These are phyloP conservation scores for Platanista minor DNA, from an alignment of 2,113 vertebrate species.

Conservation along the genomic window DNA sequence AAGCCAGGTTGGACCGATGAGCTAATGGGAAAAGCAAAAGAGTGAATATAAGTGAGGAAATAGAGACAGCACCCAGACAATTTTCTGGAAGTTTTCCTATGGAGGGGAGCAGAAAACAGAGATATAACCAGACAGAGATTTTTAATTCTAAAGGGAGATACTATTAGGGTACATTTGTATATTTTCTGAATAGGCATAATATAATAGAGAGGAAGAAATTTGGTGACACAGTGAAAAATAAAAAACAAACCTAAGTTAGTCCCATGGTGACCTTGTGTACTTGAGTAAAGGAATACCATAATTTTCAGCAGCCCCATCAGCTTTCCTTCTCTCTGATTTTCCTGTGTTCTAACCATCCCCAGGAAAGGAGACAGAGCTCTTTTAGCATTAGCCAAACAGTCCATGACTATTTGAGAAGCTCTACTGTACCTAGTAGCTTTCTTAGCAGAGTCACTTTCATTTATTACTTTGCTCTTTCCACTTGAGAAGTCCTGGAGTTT, in stretches of 20 bases:
- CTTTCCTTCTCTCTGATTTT: background rate
- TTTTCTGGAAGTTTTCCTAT: background rate
- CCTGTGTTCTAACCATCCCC: background rate
- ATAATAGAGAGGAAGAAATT: background rate
- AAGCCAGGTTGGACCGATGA: background rate
- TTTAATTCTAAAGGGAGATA: background rate
- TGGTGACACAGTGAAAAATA: background rate
- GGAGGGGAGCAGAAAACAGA: background rate
- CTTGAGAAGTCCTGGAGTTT: background rate
- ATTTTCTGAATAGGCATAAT: background rate
- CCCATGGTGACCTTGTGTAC: background rate
- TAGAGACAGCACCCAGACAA: background rate
- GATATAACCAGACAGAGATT: background rate
- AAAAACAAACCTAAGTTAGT: background rate
- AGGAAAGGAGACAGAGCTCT: background rate
- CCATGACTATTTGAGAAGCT: background rate
- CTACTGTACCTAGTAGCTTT: background rate
- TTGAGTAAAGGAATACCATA: background rate
- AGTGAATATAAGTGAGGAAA: background rate
- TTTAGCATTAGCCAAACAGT: background rate
- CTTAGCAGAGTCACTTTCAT: background rate
- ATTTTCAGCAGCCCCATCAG: background rate
- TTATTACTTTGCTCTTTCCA: background rate
- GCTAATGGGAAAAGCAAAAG: background rate
- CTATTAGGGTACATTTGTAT: background rate